Percentiles rank a stretch among this genome's conserved stretches.
Evolutionary conservation across 1,140 invertebrate species (phyloP).

Genomic region (Ostrea denselamellosa): DNA sequence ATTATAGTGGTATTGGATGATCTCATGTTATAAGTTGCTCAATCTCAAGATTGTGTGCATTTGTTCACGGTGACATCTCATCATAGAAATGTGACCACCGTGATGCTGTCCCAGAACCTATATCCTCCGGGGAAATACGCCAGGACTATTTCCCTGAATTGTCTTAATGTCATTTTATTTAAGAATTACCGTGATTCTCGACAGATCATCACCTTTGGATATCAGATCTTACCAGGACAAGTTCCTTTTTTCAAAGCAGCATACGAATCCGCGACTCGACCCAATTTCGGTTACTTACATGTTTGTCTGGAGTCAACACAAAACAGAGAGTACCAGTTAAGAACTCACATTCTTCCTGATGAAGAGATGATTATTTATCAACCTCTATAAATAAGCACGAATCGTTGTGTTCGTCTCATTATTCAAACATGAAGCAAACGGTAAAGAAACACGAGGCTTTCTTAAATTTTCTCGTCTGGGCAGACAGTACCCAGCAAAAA

Average conservation of each 20-base stretch:
- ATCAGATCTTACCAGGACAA: slow-evolving; percentile 50
- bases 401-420: neutral
- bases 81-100: slow-evolving; percentile 31
- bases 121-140: slow-evolving; percentile 50
- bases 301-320: slow-evolving; percentile 41
- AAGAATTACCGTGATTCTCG: slow-evolving; percentile 52
- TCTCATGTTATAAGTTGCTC: slow-evolving; percentile 9
- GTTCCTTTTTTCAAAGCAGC: slow-evolving; percentile 40
- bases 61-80: slow-evolving; percentile 35
- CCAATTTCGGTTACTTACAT: slow-evolving; percentile 45
- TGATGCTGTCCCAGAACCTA: slow-evolving; percentile 49
- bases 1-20: slow-evolving; percentile 36
- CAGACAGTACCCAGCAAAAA: slow-evolving; percentile 32
- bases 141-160: slow-evolving; percentile 54
- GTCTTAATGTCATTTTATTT: slow-evolving; percentile 51
- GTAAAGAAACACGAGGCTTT: neutral
- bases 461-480: neutral
- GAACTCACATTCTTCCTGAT: slow-evolving; percentile 48
- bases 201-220: slow-evolving; percentile 51
- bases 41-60: slow-evolving; percentile 35
- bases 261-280: slow-evolving; percentile 44
- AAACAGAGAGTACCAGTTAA: slow-evolving; percentile 47
- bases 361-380: slow-evolving; percentile 48
- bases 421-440: slow-evolving; percentile 21
- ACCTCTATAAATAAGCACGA: slow-evolving; percentile 35